Percentiles rank a stretch among this genome's conserved stretches.
Conservation (phyloP, 2,797 vertebrate genomes). For the Mergus octosetaceus region DNA sequence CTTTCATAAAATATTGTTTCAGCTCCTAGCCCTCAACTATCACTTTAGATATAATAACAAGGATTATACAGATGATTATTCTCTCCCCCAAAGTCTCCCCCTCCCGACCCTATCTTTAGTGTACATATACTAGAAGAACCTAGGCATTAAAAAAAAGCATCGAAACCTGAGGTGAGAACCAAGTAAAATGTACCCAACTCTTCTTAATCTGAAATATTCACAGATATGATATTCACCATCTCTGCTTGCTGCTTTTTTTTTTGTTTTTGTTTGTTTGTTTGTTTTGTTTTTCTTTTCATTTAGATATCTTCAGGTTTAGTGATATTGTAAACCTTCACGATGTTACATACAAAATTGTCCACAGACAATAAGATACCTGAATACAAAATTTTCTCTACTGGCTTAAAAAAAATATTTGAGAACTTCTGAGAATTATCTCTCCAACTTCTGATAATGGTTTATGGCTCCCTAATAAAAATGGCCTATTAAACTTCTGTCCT, state of each 20-base stretch:
- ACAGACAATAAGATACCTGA: slow-evolving; percentile 54
- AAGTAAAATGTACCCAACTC: slow-evolving; percentile 54
- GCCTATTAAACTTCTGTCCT: not conserved
- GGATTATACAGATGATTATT: slow-evolving; percentile 76
- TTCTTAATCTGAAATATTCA: slow-evolving; percentile 40
- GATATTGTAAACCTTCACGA: slow-evolving; percentile 14
- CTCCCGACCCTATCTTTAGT: slow-evolving; percentile 57
- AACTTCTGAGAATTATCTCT: slow-evolving; percentile 54
- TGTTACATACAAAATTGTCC: slow-evolving; percentile 53
- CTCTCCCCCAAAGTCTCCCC: slow-evolving; percentile 59
- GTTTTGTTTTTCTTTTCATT: no score
- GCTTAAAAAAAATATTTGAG: slow-evolving; percentile 39
- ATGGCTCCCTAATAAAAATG: not conserved
- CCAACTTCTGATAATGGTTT: not conserved
- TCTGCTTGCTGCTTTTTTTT: not conserved
- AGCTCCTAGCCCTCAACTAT: slow-evolving; percentile 83
- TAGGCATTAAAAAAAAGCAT: slow-evolving; percentile 44
- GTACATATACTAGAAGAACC: slow-evolving; percentile 45
- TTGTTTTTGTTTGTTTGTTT: slow-evolving; percentile 36
- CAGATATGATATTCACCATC: slow-evolving; percentile 14
- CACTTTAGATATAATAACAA: slow-evolving; percentile 81
- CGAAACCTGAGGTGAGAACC: slow-evolving; percentile 12
- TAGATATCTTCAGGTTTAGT: slow-evolving; percentile 63
- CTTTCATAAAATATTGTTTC: slow-evolving; percentile 86
- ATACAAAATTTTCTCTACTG: slow-evolving; percentile 57